Base-by-base conservation (phyloP, 2,888 invertebrate genomes). In the Cetonia aurata region DNA sequence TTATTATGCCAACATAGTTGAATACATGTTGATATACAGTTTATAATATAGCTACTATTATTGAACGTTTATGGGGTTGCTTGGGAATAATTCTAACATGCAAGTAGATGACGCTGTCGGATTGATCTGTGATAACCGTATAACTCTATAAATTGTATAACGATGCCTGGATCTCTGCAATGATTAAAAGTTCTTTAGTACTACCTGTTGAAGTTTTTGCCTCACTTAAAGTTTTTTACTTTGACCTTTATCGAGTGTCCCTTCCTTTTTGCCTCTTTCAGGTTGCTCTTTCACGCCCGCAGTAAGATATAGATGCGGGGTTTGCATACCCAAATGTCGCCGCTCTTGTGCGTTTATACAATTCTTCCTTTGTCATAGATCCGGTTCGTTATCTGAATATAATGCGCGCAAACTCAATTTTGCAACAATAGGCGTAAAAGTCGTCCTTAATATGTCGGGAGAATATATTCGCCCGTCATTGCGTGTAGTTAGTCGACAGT, bases 311-410 rank as follows among this genome's bases (percentile, higher is more conserved):
- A 9, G 41, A 56, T 56, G 17, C 41, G 37, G 13, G 37, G 37
- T 41, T 41, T 10, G 17, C 17, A 56, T 41, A 56, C 13, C 17
- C 13, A 17, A 56, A 56, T 41, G 56, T 8, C 13, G 37, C 41
- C 56, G 44, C 37, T 56, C 56, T 41, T 41, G 37, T 25, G 25
- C 56, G 33, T 8, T 9, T 56, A 56, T 25, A 56, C 56, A 56
- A 4, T 37, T 56, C 13, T 15, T 37, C 37, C 41, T 37, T 56
- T 56, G 56, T 56, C 56, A 56, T 56, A 56, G 56, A 56, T 56
- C 56, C 56, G 56, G 56, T 56, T 56, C 8, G 37, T 56, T 56
- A 56, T 56, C 37, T 8, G 37, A 56, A 37, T 41, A 56, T 56
- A 56, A 37, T 56, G 17, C 17, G 41, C 37, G 41, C 41, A 15